These are phyloP conservation scores for Molossus molossus DNA, from an alignment of 2,797 vertebrate genomes.

Conservation along the genomic window DNA sequence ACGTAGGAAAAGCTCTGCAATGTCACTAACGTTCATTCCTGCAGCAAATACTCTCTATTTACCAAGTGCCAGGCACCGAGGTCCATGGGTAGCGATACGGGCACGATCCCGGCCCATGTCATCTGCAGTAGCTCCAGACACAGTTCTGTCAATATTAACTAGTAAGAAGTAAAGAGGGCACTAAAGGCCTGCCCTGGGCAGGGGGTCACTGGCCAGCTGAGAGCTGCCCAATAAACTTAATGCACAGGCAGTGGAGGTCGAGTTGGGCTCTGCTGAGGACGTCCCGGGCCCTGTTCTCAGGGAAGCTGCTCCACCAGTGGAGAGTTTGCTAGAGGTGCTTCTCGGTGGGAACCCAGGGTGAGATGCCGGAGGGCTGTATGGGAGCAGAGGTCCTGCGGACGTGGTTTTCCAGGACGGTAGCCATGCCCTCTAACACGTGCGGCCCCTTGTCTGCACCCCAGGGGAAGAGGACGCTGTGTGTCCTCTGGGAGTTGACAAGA, in stretches of 20 bases:
- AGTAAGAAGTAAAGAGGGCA: not conserved
- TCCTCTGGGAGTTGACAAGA: not conserved
- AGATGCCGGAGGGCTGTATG: not conserved
- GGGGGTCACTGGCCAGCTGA: not conserved
- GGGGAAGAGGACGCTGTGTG: not conserved
- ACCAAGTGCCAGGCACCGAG: not conserved
- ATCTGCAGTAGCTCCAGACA: not conserved
- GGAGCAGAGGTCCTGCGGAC: not conserved
- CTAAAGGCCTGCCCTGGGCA: not conserved
- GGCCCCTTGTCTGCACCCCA: not conserved
- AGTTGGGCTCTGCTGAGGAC: not conserved
- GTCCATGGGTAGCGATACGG: not conserved
- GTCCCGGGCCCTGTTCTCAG: not conserved
- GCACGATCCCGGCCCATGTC: not conserved
- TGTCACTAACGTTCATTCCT: not conserved
- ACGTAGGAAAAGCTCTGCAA: not conserved
- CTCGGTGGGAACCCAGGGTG: not conserved
- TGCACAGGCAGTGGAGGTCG: not conserved
- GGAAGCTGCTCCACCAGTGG: not conserved
- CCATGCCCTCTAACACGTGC: too few relatives aligned
- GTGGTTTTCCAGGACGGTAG: not conserved
- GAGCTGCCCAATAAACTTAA: not conserved
- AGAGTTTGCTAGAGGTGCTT: not conserved
- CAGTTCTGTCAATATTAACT: not conserved
- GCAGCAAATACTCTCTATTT: not conserved